Percentiles rank a stretch among this genome's conserved stretches.
Conservation (phyloP, 1,140 invertebrate genomes). For the Pteromalus puparum region DNA sequence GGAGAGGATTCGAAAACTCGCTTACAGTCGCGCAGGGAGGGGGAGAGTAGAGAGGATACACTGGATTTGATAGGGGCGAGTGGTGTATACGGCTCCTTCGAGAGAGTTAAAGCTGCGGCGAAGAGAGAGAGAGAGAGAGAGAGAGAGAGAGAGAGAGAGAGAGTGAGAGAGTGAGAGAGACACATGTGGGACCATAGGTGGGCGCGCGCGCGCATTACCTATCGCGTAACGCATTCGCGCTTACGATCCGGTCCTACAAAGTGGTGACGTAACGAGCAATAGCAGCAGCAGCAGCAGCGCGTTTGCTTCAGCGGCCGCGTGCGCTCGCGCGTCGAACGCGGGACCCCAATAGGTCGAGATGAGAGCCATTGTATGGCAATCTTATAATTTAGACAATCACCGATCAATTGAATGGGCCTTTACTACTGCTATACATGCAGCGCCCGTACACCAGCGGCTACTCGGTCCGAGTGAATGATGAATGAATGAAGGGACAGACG, state of each 20-base stretch:
- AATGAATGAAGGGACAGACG: slow-evolving; percentile 76
- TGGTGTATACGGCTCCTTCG: slow-evolving; percentile 44
- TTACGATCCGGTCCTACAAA: slow-evolving; percentile 70
- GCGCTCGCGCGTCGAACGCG: slow-evolving; percentile 57
- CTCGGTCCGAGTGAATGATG: slow-evolving; percentile 72
- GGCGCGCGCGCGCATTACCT: slow-evolving; percentile 56
- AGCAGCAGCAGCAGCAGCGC: not conserved
- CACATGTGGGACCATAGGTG: slow-evolving; percentile 36
- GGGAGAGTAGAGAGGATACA: not conserved
- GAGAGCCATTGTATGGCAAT: slow-evolving; percentile 77
- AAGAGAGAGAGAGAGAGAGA: not conserved
- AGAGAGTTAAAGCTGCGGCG: slow-evolving; percentile 32
- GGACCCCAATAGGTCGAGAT: slow-evolving; percentile 76
- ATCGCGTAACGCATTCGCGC: slow-evolving; percentile 64
- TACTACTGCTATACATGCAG: slow-evolving; percentile 75
- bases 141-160: not conserved
- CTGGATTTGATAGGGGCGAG: slow-evolving; percentile 45
- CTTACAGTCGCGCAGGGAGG: not conserved
- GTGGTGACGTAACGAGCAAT: slow-evolving; percentile 72
- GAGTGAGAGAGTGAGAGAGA: slow-evolving; percentile 1
- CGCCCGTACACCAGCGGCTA: slow-evolving; percentile 68
- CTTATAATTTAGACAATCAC: slow-evolving; percentile 78
- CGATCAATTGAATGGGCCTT: slow-evolving; percentile 77
- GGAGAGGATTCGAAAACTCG: not conserved
- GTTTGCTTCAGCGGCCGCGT: slow-evolving; percentile 31